Percentiles rank a stretch among this genome's conserved stretches.
Conservation (phyloP, 2,113 vertebrate genomes). For the Tragelaphus scriptus region DNA sequence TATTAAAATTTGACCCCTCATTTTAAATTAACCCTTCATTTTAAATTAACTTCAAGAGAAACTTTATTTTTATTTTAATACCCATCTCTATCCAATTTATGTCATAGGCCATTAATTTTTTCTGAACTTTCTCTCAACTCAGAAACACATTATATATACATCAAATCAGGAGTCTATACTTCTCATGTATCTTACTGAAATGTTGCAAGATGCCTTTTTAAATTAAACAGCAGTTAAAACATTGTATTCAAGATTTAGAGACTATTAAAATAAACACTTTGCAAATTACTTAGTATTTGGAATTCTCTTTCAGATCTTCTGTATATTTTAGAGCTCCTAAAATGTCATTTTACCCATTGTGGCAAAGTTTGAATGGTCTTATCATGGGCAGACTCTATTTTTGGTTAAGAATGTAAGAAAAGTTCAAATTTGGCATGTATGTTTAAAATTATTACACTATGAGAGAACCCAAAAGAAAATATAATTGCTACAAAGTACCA, state of each 20-base stretch:
- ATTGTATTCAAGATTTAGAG: no score
- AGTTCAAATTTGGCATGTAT: not conserved
- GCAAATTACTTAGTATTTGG: not conserved
- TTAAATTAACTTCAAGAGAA: not conserved
- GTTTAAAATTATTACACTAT: not conserved
- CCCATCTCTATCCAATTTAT: not conserved
- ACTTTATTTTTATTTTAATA: not conserved
- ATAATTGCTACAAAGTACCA: not conserved
- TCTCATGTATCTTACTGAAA: not conserved
- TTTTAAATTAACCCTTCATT: not conserved
- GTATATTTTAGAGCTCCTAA: not conserved
- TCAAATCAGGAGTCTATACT: not conserved
- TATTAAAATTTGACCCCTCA: not conserved
- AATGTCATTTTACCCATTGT: not conserved
- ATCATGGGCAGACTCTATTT: not conserved
- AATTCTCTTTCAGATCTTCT: not conserved
- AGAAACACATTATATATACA: not conserved
- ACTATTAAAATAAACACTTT: not conserved
- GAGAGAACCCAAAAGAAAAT: not conserved
- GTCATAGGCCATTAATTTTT: not conserved
- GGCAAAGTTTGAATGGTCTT: not conserved
- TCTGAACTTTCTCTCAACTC: not conserved
- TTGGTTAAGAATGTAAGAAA: not conserved
- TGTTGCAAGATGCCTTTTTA: not conserved
- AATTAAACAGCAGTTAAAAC: not conserved